A percentile compares a stretch with the other conserved stretches of the same genome.
Conservation (phyloP, 2,888 invertebrate species). For the Azorinus chamasolen region DNA sequence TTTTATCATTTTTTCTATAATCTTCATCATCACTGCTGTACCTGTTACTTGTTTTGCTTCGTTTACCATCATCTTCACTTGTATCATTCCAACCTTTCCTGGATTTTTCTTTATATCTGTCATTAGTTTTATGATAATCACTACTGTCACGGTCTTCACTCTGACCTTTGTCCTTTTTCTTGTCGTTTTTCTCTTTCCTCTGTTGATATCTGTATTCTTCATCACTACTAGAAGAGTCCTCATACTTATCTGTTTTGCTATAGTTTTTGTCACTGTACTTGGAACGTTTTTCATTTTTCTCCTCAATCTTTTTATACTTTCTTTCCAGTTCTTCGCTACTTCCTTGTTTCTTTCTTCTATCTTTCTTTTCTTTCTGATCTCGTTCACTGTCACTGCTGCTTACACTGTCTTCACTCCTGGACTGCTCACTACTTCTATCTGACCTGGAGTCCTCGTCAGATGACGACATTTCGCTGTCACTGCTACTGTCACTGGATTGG, state of each 20-base stretch:
- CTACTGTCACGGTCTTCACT: slow-evolving; percentile 4
- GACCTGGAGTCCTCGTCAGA: neutral
- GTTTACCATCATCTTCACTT: slow-evolving; percentile 7
- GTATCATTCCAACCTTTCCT: neutral
- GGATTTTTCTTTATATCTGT: neutral
- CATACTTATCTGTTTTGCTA: slow-evolving; percentile 2
- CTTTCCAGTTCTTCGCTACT: slow-evolving; percentile 54
- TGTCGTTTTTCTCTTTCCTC: neutral
- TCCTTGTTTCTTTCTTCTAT: slow-evolving; percentile 4
- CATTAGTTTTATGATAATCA: neutral
- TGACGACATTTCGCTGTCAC: slow-evolving; percentile 48
- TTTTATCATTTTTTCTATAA: slow-evolving; percentile 17
- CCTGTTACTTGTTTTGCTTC: slow-evolving; percentile 14
- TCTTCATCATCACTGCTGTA: slow-evolving; percentile 18
- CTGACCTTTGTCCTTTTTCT: slow-evolving; percentile 3
- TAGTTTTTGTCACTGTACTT: slow-evolving; percentile 11
- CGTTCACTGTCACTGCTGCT: neutral
- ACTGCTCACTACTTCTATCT: slow-evolving; percentile 20
- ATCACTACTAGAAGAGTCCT: slow-evolving; percentile 2
- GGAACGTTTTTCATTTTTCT: slow-evolving; percentile 26
- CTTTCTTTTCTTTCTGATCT: neutral
- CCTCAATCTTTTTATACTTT: slow-evolving; percentile 44
- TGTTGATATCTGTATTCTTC: slow-evolving; percentile 10
- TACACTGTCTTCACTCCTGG: slow-evolving; percentile 12
- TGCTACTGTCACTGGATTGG: slow-evolving; percentile 25